A percentile compares a stretch with the other conserved stretches of the same genome.
Evolutionary conservation across 2,113 vertebrate genomes (phyloP).

Genomic region (Misgurnus anguillicaudatus): DNA sequence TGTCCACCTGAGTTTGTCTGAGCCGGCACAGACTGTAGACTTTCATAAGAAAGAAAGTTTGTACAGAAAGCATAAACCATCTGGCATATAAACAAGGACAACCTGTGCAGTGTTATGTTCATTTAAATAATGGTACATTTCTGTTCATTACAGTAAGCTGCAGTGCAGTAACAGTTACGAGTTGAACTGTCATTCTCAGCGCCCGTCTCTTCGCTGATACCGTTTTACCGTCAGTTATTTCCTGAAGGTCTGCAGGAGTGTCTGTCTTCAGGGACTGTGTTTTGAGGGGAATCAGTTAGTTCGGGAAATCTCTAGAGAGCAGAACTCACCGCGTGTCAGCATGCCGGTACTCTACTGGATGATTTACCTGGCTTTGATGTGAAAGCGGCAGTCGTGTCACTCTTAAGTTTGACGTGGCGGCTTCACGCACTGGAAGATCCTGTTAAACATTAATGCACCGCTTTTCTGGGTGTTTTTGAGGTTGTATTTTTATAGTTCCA

Average conservation of each 20-base stretch:
- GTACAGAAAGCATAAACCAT: slow-evolving; percentile 46
- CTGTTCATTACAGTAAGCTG: slow-evolving; percentile 33
- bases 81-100: slow-evolving; percentile 54
- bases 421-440: slow-evolving; percentile 25
- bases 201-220: not conserved
- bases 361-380: slow-evolving; percentile 28
- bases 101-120: slow-evolving; percentile 38
- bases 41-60: slow-evolving; percentile 46
- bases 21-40: slow-evolving; percentile 25
- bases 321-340: not conserved
- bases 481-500: not conserved
- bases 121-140: slow-evolving; percentile 29
- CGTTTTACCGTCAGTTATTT: slow-evolving; percentile 5
- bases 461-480: slow-evolving; percentile 2
- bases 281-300: slow-evolving; percentile 3
- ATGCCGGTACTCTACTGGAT: not conserved
- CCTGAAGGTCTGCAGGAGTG: not conserved
- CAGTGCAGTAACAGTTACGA: slow-evolving; percentile 24
- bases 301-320: slow-evolving; percentile 23
- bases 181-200: not conserved
- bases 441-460: slow-evolving; percentile 1
- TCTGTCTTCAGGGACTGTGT: not conserved
- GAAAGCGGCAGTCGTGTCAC: slow-evolving; percentile 12
- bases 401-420: not conserved
- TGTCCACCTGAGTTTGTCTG: slow-evolving; percentile 1